A percentile compares a stretch with the other conserved stretches of the same genome.
These are phyloP conservation scores for Zaprionus taronus DNA, from an alignment of 1,140 invertebrate genomes.

Conservation along the genomic window DNA sequence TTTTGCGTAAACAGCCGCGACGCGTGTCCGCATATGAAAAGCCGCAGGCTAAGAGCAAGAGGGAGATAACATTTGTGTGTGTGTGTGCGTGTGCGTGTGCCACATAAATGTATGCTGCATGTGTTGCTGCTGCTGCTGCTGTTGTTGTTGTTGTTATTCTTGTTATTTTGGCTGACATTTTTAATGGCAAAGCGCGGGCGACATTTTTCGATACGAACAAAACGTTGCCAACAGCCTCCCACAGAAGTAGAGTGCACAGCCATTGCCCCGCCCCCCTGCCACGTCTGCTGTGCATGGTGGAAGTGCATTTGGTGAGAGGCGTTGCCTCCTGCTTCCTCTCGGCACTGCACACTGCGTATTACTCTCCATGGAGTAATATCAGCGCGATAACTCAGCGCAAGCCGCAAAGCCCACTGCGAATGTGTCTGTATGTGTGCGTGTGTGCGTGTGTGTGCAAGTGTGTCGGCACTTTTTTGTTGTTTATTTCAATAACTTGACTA, in stretches of 20 bases:
- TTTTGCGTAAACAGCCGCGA: constrained; percentile 63
- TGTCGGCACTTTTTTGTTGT: constrained; percentile 46
- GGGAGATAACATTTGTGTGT: not conserved
- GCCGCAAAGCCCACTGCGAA: constrained; percentile 24
- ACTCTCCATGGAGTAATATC: constrained; percentile 79
- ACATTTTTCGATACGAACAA: constrained; percentile 61
- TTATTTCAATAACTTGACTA: constrained; percentile 76
- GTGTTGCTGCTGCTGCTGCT: constrained; percentile 37
- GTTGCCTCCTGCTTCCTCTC: constrained; percentile 39
- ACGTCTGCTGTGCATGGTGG: constrained; percentile 29
- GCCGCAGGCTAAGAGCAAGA: constrained; percentile 9
- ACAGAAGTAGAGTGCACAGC: not conserved
- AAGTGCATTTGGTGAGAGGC: constrained; percentile 36
- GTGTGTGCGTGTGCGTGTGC: constrained; percentile 11
- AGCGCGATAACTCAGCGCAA: constrained; percentile 68
- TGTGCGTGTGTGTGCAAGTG: constrained; percentile 16
- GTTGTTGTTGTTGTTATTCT: constrained; percentile 1
- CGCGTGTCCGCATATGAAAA: constrained; percentile 51
- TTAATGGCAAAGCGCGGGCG: constrained; percentile 64
- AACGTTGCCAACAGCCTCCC: constrained; percentile 7
- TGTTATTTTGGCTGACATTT: constrained; percentile 55
- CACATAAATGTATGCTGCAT: constrained; percentile 35
- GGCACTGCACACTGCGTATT: constrained; percentile 45
- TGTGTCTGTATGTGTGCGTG: constrained; percentile 21
- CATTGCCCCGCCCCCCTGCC: not conserved